Evolutionary conservation across 2,113 vertebrate genomes (phyloP), one percentile per base, ranked within the genome.

Genomic region (Electrona antarctica): DNA sequence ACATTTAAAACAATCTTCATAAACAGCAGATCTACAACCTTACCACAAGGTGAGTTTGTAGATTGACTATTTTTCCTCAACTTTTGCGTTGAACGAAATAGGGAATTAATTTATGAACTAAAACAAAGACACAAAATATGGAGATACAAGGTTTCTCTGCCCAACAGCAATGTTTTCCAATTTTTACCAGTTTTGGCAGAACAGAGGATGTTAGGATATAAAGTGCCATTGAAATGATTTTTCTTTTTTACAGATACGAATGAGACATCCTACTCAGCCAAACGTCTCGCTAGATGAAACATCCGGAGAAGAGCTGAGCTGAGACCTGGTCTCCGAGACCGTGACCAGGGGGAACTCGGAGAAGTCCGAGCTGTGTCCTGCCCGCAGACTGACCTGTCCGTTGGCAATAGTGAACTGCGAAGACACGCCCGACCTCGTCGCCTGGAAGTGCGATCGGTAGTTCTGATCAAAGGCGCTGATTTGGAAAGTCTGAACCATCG

Each of bases 381-480:
- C 95, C 88, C 96, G 94, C 71, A 98, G 93, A 93, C 94, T 95
- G 87, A 96, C 95, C 90, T 98, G 97, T 94, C 97, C 98, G 76
- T 96, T 98, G 93, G 97, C 93, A 92, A 96, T 94, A 77, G 94
- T 95, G 91, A 98, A 99, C 69, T 97, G 97, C 82, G 97, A 94
- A 57, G 96, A 95, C 80, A 96, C 90, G 83, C 94, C 96, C 83
- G 96, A 93, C 89, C 96, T 93, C 3, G 95, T 88, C 14, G 94
- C 93, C 85, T 96, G 95, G 90, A 97, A 99, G 47, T 98, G 96
- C 85, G 96, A 95, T 83, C 96, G 95, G 90, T 96, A 98, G 82
- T 97, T 97, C 88, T 97, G 96, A 89, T 99, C 98, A 68, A 98
- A 99, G 62, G 96, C 94, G 91, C 94, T 93, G 80, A 99, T 97